These are phyloP conservation scores for Etheostoma spectabile DNA, from an alignment of 2,113 vertebrate species.

Conservation along the genomic window DNA sequence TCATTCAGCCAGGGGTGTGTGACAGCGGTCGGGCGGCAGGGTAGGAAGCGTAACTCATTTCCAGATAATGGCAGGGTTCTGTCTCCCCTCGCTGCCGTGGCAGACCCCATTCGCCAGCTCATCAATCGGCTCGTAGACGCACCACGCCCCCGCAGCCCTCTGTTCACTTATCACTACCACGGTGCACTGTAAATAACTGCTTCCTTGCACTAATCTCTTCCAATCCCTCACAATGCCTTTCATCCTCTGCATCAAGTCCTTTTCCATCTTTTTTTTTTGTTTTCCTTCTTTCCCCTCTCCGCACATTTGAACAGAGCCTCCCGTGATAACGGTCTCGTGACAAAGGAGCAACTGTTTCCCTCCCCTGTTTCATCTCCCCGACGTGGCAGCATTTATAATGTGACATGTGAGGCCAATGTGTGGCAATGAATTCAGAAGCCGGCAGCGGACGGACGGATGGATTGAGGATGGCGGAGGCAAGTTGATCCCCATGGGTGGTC, in stretches of 20 bases:
- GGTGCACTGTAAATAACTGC: constrained; percentile 68
- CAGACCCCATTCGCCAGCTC: constrained; percentile 56
- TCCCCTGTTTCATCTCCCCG: constrained; percentile 30
- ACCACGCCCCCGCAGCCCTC: constrained; percentile 62
- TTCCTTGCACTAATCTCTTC: constrained; percentile 66
- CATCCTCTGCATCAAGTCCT: constrained; percentile 46
- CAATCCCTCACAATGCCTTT: constrained; percentile 63
- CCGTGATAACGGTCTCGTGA: constrained; percentile 40
- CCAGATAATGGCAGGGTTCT: constrained; percentile 76
- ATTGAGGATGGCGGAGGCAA: constrained; percentile 26
- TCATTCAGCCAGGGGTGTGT: constrained; percentile 47
- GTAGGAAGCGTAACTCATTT: constrained; percentile 72
- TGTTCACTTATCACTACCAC: constrained; percentile 71
- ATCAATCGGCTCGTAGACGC: constrained; percentile 69
- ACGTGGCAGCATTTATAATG: constrained; percentile 21
- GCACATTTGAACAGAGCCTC: constrained; percentile 34
- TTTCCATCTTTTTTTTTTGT: constrained; percentile 31
- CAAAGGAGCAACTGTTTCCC: constrained; percentile 31
- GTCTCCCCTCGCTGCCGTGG: constrained; percentile 48
- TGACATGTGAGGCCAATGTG: constrained; percentile 28
- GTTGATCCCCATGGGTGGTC: constrained; percentile 74
- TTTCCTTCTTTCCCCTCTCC: neutral
- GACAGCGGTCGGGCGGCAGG: constrained; percentile 26
- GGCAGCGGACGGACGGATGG: constrained; percentile 25
- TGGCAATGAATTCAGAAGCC: constrained; percentile 28